Base-by-base conservation (phyloP, 1,140 invertebrate species). In the Drosophila eugracilis region DNA sequence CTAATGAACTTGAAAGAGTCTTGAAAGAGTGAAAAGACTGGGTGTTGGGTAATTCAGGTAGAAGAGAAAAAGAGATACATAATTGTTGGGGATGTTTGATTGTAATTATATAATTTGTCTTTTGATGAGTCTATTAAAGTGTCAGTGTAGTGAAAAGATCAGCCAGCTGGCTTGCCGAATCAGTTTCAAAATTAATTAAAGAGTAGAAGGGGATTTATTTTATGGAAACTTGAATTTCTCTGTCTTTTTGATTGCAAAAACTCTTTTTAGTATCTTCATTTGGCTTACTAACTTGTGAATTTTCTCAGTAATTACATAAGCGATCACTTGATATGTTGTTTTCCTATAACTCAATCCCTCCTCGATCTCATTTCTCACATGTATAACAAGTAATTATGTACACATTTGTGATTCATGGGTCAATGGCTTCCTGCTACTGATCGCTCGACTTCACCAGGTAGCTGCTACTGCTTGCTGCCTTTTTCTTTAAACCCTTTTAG, bases 1-100 rank as follows among this genome's bases (percentile, higher is more conserved):
- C 57, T 74, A 74, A 74, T 74, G 70, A 74, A 74, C 70, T 53
- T 74, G 42, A 53, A 47, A 58, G 14, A 34, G 28, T 24, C 21
- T 45, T 69, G 19, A 21, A 36, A 30, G 44, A 26, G 28, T 17
- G 1, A 58, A 55, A 1, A 55, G 22, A 26, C 9, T 22, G 5
- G 5, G 22, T 17, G n/a, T 67, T 67, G 62, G 15, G 22, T 69
- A 69, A 70, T 37, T 37, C 26, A 36, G 17, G 10, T 44, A 44
- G 47, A 69, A 66, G n/a, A 10, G 47, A 69, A 66, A 10, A 10
- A 30, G 32, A 15, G 9, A 28, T 21, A 42, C 7, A 30, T 58
- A 62, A 62, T 42, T 62, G 28, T 59, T 63, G 9, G 22, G n/a
- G 12, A 22, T 26, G 37, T 21, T 45, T 45, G 21, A 59, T 42